A percentile compares a stretch with the other conserved stretches of the same genome.
These are phyloP conservation scores for Caenorhabditis afra DNA, from an alignment of 2,888 invertebrate species.

Conservation along the genomic window DNA sequence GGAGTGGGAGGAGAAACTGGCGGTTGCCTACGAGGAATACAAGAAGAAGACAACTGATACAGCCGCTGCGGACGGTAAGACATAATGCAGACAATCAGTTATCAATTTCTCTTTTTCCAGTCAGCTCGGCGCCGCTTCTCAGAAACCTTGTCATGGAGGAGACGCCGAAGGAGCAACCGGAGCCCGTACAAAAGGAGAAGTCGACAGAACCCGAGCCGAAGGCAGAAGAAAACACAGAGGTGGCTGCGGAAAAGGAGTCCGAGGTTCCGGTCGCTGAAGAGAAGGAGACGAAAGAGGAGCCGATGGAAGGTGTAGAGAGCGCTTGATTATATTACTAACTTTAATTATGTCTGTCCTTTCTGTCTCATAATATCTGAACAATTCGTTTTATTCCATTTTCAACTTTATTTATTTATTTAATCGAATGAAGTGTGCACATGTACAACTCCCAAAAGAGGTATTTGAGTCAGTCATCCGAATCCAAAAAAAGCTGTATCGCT, in stretches of 20 bases:
- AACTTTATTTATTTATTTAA: too few relatives aligned
- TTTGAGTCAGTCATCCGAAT: too few relatives aligned
- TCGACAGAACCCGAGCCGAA: constrained; percentile 9
- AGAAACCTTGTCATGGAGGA: constrained; percentile 57
- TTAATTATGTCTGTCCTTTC: background rate
- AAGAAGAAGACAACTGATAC: constrained; percentile 67
- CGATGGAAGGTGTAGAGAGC: constrained; percentile 10
- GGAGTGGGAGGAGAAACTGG: constrained; percentile 72
- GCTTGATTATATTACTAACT: constrained; percentile 1
- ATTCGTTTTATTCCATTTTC: too few relatives aligned
- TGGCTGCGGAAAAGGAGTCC: background rate
- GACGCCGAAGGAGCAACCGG: constrained; percentile 11
- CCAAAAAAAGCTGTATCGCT: too few relatives aligned
- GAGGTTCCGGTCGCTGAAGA: background rate
- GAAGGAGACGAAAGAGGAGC: constrained; percentile 8
- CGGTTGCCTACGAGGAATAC: constrained; percentile 71
- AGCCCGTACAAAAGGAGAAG: constrained; percentile 14
- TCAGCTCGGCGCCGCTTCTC: constrained; percentile 50
- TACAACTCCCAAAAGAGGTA: too few relatives aligned
- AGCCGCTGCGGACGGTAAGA: constrained; percentile 56
- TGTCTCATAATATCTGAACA: too few relatives aligned
- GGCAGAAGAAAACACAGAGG: background rate
- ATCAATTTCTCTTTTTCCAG: constrained; percentile 17
- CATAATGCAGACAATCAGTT: constrained; percentile 1
- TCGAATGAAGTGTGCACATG: too few relatives aligned